Percentiles rank a stretch among this genome's conserved stretches.
phyloP scores from a whole-genome alignment of 2,888 invertebrate genomes.

The Caenorhabditis panamensis region DNA sequence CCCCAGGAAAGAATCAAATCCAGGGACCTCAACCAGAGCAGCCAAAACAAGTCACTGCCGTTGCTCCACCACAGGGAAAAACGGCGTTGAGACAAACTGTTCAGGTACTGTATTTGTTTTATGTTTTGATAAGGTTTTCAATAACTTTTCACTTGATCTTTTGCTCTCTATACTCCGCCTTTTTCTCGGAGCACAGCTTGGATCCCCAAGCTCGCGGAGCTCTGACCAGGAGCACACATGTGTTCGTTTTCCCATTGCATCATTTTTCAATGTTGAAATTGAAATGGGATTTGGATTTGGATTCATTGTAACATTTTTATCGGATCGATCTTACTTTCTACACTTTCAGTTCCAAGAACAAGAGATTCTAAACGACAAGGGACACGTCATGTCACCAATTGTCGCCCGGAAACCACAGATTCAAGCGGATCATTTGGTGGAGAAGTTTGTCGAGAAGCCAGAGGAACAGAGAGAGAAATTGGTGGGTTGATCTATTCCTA shows the following conservation, averaged over 20 bases:
- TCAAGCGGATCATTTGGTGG: constrained; percentile 58
- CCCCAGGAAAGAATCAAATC: constrained; percentile 58
- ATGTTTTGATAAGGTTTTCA: too few relatives aligned
- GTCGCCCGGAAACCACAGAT: constrained; percentile 63
- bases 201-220: not conserved
- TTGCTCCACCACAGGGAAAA: constrained; percentile 55
- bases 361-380: constrained; percentile 45
- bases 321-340: too few relatives aligned
- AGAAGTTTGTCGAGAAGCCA: constrained; percentile 67
- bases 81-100: constrained; percentile 69
- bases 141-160: not conserved
- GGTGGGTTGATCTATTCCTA: constrained; percentile 14
- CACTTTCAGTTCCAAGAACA: constrained; percentile 65
- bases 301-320: too few relatives aligned
- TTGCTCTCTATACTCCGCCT: not conserved
- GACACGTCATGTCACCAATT: constrained; percentile 12
- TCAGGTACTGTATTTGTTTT: constrained; percentile 13
- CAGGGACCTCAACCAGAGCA: constrained; percentile 59
- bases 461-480: constrained; percentile 49
- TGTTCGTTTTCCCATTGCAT: constrained; percentile 7
- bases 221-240: too few relatives aligned
- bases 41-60: constrained; percentile 43
- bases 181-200: too few relatives aligned
- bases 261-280: not conserved
- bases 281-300: too few relatives aligned